Evolutionary conservation across 2,888 invertebrate genomes (phyloP).

Genomic region (Cryptophagus acutangulus): DNA sequence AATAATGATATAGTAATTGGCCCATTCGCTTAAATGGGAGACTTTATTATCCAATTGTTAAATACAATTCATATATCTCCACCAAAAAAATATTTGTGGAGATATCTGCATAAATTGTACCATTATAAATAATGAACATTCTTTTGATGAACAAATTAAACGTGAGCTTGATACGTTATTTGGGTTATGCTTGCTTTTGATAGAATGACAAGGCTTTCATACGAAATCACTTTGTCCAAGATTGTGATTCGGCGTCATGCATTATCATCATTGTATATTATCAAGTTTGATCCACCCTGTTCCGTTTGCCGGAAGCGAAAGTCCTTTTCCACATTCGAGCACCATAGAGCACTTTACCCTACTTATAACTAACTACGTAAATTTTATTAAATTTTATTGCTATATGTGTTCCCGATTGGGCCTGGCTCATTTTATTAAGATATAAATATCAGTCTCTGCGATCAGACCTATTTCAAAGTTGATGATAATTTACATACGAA

Average conservation of each 20-base stretch:
- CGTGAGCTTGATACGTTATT: conserved; percentile 16
- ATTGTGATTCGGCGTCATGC: conserved; percentile 19
- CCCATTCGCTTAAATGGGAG: too few relatives aligned
- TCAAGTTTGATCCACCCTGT: conserved; percentile 14
- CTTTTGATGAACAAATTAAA: conserved; percentile 18
- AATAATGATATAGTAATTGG: too few relatives aligned
- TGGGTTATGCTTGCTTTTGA: conserved; percentile 21
- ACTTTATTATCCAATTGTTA: too few relatives aligned
- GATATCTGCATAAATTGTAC: too few relatives aligned
- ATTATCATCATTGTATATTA: conserved; percentile 31
- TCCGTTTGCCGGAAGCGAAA: conserved; percentile 20
- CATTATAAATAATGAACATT: conserved; percentile 6
- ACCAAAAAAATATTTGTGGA: too few relatives aligned
- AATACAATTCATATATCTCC: too few relatives aligned
- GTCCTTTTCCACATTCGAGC: conserved; percentile 18
- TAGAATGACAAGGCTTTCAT: conserved; percentile 12
- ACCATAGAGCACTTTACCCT: too few relatives aligned
- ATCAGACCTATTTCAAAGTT: conserved; percentile 24
- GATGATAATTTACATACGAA: conserved; percentile 30
- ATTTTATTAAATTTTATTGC: conserved; percentile 35
- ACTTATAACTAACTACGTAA: conserved; percentile 21
- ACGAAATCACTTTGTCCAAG: conserved; percentile 18
- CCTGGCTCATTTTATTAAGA: conserved; percentile 37
- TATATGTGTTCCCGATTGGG: conserved; percentile 22
- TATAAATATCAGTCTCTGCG: conserved; percentile 29